Evolutionary conservation across 1,140 invertebrate species (phyloP), one percentile per base, ranked within the genome.

Genomic region (Dreissena polymorpha): DNA sequence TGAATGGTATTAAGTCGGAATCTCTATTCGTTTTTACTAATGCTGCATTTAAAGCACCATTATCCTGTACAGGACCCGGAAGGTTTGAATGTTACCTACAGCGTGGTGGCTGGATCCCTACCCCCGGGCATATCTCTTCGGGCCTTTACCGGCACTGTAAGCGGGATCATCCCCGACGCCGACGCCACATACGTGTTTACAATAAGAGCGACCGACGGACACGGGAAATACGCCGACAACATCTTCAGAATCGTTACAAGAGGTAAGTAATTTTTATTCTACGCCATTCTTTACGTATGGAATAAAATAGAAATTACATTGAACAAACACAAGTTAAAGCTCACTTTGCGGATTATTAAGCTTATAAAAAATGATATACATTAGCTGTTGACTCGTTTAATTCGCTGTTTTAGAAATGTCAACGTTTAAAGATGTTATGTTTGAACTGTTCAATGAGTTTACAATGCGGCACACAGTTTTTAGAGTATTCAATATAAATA

Each of bases 221-320:
- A 86, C 25, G 85, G 87, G 23, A 85, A 86, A 64, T 85, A 71
- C 72, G 85, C 87, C 18, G 87, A 88, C 49, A 84, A 75, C 29
- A 72, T 85, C 12, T 85, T 86, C 74, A 82, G 74, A 79, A 85
- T 88, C 50, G 77, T 83, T 10, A 71, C 84, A 12, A 39, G 80
- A 23, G 85, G 87, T 88, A 84, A 67, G 10, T n/a, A n/a, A n/a
- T n/a, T n/a, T n/a, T n/a, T n/a, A n/a, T n/a, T n/a, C n/a, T n/a
- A n/a, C n/a, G n/a, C n/a, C n/a, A n/a, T n/a, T n/a, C n/a, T n/a
- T n/a, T 16, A 39, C 18, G 60, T 23, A 29, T 72, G 49, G 18
- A 29, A 49, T 64, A 25, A 21, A n/a, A 10, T n/a, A n/a, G n/a
- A n/a, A n/a, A n/a, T n/a, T n/a, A n/a, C n/a, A n/a, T 8, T 63